A percentile compares a stretch with the other conserved stretches of the same genome.
Conservation (phyloP, 2,888 invertebrate species). For the Troilus luridus region DNA sequence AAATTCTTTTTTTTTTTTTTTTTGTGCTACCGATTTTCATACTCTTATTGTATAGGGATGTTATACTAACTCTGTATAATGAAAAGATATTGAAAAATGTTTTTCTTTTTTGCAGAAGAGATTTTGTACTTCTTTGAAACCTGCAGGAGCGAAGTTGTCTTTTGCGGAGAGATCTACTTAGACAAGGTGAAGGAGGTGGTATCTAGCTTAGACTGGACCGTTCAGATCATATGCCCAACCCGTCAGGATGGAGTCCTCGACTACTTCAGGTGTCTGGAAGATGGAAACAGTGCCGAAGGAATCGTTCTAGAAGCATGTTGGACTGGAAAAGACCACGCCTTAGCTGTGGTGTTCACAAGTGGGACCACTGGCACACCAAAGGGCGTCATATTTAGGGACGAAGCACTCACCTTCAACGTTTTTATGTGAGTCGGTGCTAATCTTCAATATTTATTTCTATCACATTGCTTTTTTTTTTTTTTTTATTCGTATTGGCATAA, state of each 20-base stretch:
- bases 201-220: background rate
- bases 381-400: constrained; percentile 39
- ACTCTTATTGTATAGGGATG: too few relatives aligned
- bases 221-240: constrained; percentile 4
- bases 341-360: constrained; percentile 54
- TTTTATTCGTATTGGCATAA: too few relatives aligned
- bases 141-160: background rate
- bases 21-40: background rate
- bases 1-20: background rate
- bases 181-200: background rate
- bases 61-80: background rate
- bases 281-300: background rate
- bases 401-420: background rate
- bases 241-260: background rate
- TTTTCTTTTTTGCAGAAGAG: background rate
- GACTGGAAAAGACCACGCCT: background rate
- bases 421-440: background rate
- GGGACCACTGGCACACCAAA: constrained; percentile 57
- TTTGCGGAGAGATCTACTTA: background rate
- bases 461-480: too few relatives aligned
- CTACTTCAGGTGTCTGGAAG: background rate
- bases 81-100: background rate
- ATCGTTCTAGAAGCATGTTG: background rate
- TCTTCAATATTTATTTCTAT: background rate
- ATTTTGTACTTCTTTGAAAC: background rate